Evolutionary conservation across 2,113 vertebrate genomes (phyloP), one percentile per base, ranked within the genome.

Genomic region (Symphodus melops): DNA sequence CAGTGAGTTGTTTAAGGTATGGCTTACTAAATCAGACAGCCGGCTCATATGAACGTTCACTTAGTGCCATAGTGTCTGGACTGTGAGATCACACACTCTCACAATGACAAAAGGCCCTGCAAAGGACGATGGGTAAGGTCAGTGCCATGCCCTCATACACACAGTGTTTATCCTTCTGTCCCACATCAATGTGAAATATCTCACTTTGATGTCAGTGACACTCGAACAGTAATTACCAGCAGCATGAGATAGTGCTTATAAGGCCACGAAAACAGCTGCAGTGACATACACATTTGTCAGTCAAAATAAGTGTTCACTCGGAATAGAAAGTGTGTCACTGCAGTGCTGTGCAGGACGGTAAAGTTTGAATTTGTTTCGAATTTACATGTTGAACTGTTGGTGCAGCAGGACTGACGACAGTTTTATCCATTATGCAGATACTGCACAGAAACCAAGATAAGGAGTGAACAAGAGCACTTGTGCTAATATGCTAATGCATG

Each of bases 351-450:
- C 48, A 49, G 46, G 6, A 61, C 33, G 28, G 11, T 39, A 60
- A 67, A 75, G 56, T 41, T n/a, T 0, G 49, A n/a, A 84, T 87
- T 87, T 84, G 89, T 72, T 79, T 82, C 36, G 51, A 56, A 68
- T 87, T 88, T 86, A 74, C 81, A 88, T 86, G 76, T 54, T 28
- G 12, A 21, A 33, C 52, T 60, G 68, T 64, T 28, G 51, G 49
- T 67, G 28, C 67, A 54, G 46, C 14, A 16, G 39, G 65, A 63
- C 44, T 37, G 0, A 52, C 57, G 46, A 44, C 17, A 12, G 36
- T 23, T 64, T 52, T 12, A 61, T 46, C 63, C 36, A 33, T 52
- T 51, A 70, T 78, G 59, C 28, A 82, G 48, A 82, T 77, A 28
- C 33, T 44, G 33, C 19, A 51, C 41, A 39, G 16, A 36, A 5